These are phyloP conservation scores for Jordanella pulchra DNA, from an alignment of 2,797 vertebrate genomes.

Conservation along the genomic window DNA sequence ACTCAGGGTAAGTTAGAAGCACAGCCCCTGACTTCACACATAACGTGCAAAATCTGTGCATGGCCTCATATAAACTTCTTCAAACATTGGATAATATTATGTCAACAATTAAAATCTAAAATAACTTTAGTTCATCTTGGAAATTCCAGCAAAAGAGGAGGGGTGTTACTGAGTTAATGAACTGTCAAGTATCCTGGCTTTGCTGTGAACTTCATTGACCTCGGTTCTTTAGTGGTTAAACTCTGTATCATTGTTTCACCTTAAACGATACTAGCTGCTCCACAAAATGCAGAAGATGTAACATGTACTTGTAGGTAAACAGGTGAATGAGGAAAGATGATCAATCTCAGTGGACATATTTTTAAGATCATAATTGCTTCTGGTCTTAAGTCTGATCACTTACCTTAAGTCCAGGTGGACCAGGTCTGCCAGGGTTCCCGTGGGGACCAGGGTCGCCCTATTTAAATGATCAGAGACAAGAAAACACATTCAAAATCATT, in stretches of 20 bases:
- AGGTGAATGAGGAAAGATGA: background rate
- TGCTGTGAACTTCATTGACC: constrained; percentile 34
- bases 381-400: constrained; percentile 13
- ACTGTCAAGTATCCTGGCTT: constrained; percentile 25
- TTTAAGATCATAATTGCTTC: constrained; percentile 14
- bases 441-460: constrained; percentile 91
- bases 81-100: background rate
- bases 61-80: constrained; percentile 3
- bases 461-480: constrained; percentile 47
- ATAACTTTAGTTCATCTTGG: background rate
- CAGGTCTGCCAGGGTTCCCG: constrained; percentile 90
- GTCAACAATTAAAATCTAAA: background rate
- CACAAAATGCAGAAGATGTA: constrained; percentile 26
- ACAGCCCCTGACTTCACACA: background rate
- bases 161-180: constrained; percentile 15
- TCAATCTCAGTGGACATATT: background rate
- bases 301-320: constrained; percentile 4
- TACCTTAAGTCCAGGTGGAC: constrained; percentile 87
- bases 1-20: background rate
- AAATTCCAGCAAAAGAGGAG: constrained; percentile 21
- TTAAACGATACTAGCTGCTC: constrained; percentile 40
- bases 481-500: constrained; percentile 48
- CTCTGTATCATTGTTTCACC: constrained; percentile 29
- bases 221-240: constrained; percentile 26
- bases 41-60: background rate